phyloP scores from a whole-genome alignment of 2,113 vertebrate species.

The Sinocyclocheilus anshuiensis region DNA sequence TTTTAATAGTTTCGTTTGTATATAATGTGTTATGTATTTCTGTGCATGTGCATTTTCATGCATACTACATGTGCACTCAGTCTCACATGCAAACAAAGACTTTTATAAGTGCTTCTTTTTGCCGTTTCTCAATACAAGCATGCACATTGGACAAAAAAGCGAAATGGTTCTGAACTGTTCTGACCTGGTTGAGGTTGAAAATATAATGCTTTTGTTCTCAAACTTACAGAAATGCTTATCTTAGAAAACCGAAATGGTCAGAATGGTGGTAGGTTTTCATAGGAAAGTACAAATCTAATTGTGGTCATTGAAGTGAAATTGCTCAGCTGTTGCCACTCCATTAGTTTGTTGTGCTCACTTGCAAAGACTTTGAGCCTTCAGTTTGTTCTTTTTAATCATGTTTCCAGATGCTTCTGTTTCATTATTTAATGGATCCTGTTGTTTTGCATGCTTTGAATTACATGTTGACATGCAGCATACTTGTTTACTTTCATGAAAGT shows the following conservation, averaged over 20 bases:
- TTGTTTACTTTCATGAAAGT: slow-evolving; percentile 34
- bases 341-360: not conserved
- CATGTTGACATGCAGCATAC: slow-evolving; percentile 29
- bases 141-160: not conserved
- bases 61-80: slow-evolving; percentile 25
- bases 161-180: not conserved
- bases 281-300: not conserved
- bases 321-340: not conserved
- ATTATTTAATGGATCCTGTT: slow-evolving; percentile 7
- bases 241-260: not conserved
- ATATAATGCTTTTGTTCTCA: not conserved
- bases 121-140: not conserved
- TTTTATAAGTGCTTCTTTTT: slow-evolving; percentile 36
- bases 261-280: slow-evolving; percentile 8
- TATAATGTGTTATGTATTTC: slow-evolving; percentile 38
- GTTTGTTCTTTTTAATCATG: slow-evolving; percentile 19
- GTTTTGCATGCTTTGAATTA: slow-evolving; percentile 47
- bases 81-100: not conserved
- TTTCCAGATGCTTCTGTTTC: slow-evolving; percentile 22
- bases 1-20: slow-evolving; percentile 29
- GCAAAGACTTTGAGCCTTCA: slow-evolving; percentile 7
- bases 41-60: slow-evolving; percentile 43
- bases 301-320: not conserved
- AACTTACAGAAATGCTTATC: not conserved
- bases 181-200: not conserved